Conservation (phyloP, 2,113 vertebrate species). For the Burhinus oedicnemus region DNA sequence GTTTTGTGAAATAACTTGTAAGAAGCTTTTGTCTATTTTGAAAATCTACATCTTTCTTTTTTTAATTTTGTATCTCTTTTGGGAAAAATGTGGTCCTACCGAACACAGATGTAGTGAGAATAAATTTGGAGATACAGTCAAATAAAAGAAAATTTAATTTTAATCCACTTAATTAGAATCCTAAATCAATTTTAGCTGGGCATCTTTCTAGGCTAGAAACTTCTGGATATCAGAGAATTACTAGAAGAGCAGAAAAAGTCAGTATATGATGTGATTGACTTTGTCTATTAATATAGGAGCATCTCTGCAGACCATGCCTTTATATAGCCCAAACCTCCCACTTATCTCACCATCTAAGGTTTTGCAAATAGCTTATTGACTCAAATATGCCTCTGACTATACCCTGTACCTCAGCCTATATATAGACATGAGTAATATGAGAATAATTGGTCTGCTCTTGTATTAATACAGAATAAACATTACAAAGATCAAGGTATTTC, state of each 20-base stretch:
- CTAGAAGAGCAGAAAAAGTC: neutral
- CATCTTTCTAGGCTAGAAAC: neutral
- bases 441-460: neutral
- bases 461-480: neutral
- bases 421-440: neutral
- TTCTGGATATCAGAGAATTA: neutral
- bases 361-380: conserved; percentile 19
- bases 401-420: neutral
- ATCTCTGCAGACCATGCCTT: neutral
- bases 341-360: neutral
- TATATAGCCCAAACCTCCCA: neutral
- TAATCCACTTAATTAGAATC: neutral
- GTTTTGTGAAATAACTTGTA: neutral
- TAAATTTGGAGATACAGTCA: neutral
- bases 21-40: neutral
- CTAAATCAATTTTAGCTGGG: neutral
- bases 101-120: neutral
- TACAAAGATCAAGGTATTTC: neutral
- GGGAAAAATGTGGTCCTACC: neutral
- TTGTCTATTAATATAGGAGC: neutral
- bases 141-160: neutral
- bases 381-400: neutral
- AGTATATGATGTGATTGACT: neutral
- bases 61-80: neutral
- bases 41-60: neutral